Percentiles rank a stretch among this genome's conserved stretches.
Conservation (phyloP, 2,888 invertebrate species). For the Drosophila paracracens region DNA sequence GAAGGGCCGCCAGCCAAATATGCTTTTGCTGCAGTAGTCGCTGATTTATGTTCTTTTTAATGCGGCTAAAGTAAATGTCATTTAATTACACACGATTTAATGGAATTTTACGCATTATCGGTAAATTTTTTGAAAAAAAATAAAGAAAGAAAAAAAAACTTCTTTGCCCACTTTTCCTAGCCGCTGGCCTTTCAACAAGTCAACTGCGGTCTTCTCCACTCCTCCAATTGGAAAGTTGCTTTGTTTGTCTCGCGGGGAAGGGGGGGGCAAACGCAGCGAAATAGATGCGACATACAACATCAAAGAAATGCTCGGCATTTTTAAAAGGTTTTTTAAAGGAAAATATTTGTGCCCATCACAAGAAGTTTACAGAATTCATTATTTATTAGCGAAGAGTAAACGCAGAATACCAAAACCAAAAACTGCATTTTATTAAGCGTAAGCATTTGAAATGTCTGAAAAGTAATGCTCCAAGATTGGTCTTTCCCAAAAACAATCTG, state of each 20-base stretch:
- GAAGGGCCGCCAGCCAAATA: constrained; percentile 52
- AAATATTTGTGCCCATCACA: constrained; percentile 30
- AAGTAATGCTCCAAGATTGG: not conserved
- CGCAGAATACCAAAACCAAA: not conserved
- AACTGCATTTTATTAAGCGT: not conserved
- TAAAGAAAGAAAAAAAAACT: constrained; percentile 11
- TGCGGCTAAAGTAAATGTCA: constrained; percentile 84
- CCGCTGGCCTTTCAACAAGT: constrained; percentile 56
- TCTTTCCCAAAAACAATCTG: not conserved
- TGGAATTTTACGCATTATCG: constrained; percentile 84
- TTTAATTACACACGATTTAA: constrained; percentile 85
- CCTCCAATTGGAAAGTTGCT: not conserved
- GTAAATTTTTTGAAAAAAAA: constrained; percentile 53
- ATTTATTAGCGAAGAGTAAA: not conserved
- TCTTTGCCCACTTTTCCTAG: constrained; percentile 14
- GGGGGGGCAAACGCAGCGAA: not conserved
- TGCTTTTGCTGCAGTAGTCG: constrained; percentile 63
- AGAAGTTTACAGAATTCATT: constrained; percentile 21
- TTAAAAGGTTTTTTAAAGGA: constrained; percentile 14
- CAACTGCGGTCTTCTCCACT: constrained; percentile 28
- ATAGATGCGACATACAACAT: constrained; percentile 63
- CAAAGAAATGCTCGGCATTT: constrained; percentile 65
- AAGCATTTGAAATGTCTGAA: not conserved
- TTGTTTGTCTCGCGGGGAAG: not conserved
- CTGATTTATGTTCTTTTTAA: constrained; percentile 85